Percentiles rank a stretch among this genome's conserved stretches.
Conservation (phyloP, 2,113 vertebrate species). For the Chlorodrepanis virens region DNA sequence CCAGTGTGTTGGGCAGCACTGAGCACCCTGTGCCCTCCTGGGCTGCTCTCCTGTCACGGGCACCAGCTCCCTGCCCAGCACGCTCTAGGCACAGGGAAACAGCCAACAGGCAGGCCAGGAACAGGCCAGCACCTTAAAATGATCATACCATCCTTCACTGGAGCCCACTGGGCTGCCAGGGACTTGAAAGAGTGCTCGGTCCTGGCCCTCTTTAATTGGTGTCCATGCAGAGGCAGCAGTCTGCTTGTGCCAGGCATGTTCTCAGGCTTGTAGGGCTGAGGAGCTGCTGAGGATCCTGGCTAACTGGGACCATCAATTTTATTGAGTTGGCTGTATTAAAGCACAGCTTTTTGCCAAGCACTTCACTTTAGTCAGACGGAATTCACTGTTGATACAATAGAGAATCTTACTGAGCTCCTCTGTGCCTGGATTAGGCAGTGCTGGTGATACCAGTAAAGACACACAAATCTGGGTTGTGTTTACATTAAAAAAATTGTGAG, state of each 20-base stretch:
- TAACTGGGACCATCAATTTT: neutral
- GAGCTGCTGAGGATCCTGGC: neutral
- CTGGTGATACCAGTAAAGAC: neutral
- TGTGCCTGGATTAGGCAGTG: neutral
- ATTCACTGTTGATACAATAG: neutral
- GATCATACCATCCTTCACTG: neutral
- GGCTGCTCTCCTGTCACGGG: neutral
- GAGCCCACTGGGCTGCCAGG: fast-evolving
- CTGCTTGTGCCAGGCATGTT: neutral
- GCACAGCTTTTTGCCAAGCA: neutral
- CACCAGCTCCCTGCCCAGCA: neutral
- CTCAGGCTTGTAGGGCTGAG: neutral
- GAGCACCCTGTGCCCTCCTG: fast-evolving
- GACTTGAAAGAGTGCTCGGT: fast-evolving
- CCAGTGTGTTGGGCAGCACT: too few species aligned
- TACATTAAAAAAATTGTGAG: neutral
- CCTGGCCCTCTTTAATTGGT: neutral
- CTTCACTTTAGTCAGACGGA: neutral
- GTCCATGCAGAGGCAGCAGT: neutral
- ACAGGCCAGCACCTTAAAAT: neutral
- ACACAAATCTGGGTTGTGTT: neutral
- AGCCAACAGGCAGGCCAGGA: neutral
- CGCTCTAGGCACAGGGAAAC: fast-evolving
- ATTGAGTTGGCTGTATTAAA: neutral
- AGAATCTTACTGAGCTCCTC: neutral